Base-by-base conservation (phyloP, 1,140 invertebrate species). In the Drosophila watanabei region DNA sequence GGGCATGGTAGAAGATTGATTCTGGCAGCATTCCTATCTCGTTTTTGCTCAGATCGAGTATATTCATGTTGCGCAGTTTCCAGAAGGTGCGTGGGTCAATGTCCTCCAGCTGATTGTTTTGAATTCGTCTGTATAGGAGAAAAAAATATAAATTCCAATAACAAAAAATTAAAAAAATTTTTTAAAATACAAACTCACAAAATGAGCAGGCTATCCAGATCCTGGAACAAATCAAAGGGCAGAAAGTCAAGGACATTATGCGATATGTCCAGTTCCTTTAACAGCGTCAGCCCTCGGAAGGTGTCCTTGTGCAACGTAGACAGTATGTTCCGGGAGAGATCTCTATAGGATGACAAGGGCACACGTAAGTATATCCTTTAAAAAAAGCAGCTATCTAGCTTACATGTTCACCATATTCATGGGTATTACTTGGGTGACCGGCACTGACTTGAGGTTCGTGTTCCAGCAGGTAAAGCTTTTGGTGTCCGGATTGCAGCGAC, bases 191-290 rank as follows among this genome's bases (percentile, higher is more conserved):
- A 13, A 7, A 45, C 79, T 95, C 93, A 96, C 94, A 97, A 82
- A 89, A 96, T 96, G 35, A 95, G 94, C 7, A 97, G 93, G 82
- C 95, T 96, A 52, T 96, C 95, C 61, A 98, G 92, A 41, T 96
- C 94, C 75, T 96, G 95, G 64, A 98, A 97, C 65, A 97, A 94
- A 69, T 95, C 95, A 9, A 95, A 93, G 2, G 97, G 96, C 28
- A 98, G 92, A 91, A 96, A 96, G 83, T 97, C 96, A 6, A 98
- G 94, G 52, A 95, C 93, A 91, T 98, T 98, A 83, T 97, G 95
- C 62, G 96, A 97, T 69, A 97, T 93, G 90, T 98, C 97, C 92
- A 97, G 93, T 89, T 97, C 95, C 5, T 94, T 94, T 8, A 97
- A 93, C 32, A 95, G 94, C 0, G 94, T 94, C 89, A 97, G 94